A percentile compares a stretch with the other conserved stretches of the same genome.
Evolutionary conservation across 2,113 vertebrate genomes (phyloP).

Genomic region (Theristicus caerulescens): DNA sequence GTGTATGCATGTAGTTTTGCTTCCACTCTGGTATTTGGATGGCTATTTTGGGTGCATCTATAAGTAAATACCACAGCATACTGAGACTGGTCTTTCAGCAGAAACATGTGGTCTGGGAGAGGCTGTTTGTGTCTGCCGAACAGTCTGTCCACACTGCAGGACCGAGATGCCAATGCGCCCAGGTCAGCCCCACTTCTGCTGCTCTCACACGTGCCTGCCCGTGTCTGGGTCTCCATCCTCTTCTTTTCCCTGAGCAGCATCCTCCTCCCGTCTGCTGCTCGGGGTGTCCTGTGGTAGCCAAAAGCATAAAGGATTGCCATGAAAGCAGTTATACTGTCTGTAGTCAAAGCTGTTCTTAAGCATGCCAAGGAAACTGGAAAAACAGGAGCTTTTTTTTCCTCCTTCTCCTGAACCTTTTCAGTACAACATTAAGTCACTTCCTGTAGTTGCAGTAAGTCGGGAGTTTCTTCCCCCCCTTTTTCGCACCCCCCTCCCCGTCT

Average conservation of each 20-base stretch:
- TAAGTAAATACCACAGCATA: conserved; percentile 23
- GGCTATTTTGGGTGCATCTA: conserved; percentile 26
- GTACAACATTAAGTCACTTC: conserved; percentile 36
- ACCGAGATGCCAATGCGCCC: fast-evolving
- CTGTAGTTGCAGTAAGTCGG: background rate
- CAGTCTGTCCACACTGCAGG: background rate
- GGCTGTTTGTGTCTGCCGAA: background rate
- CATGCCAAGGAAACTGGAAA: conserved; percentile 27
- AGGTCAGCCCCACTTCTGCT: too few relatives aligned
- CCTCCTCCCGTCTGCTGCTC: background rate
- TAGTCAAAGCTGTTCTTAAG: background rate
- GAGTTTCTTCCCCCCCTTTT: too few relatives aligned
- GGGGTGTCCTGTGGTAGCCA: background rate
- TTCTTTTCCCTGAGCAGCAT: background rate
- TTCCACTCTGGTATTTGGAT: background rate
- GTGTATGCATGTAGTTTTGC: background rate
- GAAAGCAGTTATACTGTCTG: background rate
- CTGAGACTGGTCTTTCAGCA: background rate
- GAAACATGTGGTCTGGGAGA: background rate
- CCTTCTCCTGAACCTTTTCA: background rate
- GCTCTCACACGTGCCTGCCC: background rate
- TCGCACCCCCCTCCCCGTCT: too few relatives aligned
- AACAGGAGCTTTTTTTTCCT: background rate
- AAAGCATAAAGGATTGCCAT: background rate
- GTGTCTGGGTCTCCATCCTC: fast-evolving